Base-by-base conservation (phyloP, 2,113 vertebrate genomes). In the Xenopus tropicalis region DNA sequence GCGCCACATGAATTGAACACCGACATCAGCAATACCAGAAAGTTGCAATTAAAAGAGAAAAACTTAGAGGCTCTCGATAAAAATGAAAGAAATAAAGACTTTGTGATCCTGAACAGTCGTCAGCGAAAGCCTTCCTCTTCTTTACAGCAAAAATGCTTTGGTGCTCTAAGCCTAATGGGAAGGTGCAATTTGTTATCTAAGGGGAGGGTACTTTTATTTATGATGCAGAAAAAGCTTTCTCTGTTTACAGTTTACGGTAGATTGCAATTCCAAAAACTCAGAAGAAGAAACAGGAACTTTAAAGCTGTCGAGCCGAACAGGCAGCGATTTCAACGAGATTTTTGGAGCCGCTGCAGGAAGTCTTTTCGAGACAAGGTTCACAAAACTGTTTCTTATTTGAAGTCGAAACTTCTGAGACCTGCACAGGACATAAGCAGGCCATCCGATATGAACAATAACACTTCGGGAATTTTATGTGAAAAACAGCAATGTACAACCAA, bases 171-270 rank as follows among this genome's bases (percentile, higher is more conserved):
- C 75, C 66, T 76, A 81, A 65, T 72, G 73, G 84, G 84, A 80
- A 84, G 78, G 80, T 87, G 83, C 74, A 87, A 79, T 78, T 88
- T 87, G 76, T 83, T 82, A 74, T 82, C 80, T 84, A 88, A 86
- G 79, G 85, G 85, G 82, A 90, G 86, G 83, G 85, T 79, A 78
- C 87, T 85, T 85, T 81, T 85, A 83, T 87, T 91, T 90, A 91
- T 86, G 89, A 91, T 92, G 89, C 86, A 89, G 85, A 90, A 90
- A 78, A 91, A 92, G 83, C 84, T 89, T 82, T 90, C 87, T 85
- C 77, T 88, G 90, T 80, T 91, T 83, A 90, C 84, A 83, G 87
- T 88, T 88, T 73, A 82, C 71, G 83, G 88, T 84, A 82, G 90
- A 74, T 71, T 89, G 75, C 88, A 88, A 84, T 90, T 83, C 70